phyloP scores from a whole-genome alignment of 1,140 invertebrate genomes.

The Sminthurinus signatus region DNA sequence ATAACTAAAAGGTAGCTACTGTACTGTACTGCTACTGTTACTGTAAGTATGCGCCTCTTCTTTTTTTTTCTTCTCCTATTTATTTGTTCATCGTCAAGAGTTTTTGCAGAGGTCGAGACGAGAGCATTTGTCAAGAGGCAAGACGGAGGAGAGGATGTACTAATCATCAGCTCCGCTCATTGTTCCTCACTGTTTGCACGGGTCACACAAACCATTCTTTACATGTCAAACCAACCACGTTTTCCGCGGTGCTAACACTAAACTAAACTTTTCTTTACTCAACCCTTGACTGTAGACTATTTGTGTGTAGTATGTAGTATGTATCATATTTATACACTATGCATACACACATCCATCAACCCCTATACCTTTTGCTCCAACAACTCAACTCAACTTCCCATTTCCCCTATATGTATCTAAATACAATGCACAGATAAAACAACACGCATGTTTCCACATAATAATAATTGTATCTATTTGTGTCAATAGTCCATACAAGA shows the following conservation, averaged over 20 bases:
- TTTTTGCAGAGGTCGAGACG: conserved; percentile 13
- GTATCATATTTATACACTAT: too few relatives aligned
- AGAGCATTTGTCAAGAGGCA: conserved; percentile 13
- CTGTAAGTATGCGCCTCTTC: neutral
- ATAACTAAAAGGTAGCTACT: too few relatives aligned
- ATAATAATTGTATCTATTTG: too few relatives aligned
- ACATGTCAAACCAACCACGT: neutral
- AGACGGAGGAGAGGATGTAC: conserved; percentile 8
- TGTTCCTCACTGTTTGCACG: conserved; percentile 21
- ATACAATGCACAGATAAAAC: too few relatives aligned
- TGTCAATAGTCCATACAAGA: too few relatives aligned
- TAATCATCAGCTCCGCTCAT: conserved; percentile 28
- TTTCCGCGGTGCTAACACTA: neutral
- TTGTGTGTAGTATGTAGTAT: too few relatives aligned
- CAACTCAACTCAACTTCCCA: neutral
- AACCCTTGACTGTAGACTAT: neutral
- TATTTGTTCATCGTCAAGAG: conserved; percentile 15
- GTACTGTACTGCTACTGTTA: neutral
- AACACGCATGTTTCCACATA: too few relatives aligned
- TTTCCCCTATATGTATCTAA: too few relatives aligned
- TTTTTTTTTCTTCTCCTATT: conserved; percentile 12
- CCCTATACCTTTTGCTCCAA: neutral
- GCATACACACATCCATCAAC: too few relatives aligned
- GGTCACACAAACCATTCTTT: conserved; percentile 23
- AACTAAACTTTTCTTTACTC: conserved; percentile 9